phyloP scores from a whole-genome alignment of 2,113 vertebrate species.

The Chloebia gouldiae region DNA sequence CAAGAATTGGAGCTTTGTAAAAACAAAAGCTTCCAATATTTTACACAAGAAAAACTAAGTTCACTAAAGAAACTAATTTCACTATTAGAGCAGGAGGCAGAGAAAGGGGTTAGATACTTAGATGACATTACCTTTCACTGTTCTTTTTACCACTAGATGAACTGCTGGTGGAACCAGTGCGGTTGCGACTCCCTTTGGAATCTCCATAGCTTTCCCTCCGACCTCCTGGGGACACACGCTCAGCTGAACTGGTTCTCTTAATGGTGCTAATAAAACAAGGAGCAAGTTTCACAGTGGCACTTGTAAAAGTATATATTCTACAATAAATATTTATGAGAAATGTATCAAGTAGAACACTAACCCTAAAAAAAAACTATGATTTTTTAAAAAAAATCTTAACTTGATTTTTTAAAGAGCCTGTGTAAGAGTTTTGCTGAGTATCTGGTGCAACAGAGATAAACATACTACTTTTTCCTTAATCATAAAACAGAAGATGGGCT shows the following conservation, averaged over 20 bases:
- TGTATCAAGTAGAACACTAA: neutral
- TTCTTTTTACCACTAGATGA: slow-evolving; percentile 91
- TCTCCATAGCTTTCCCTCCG: slow-evolving; percentile 89
- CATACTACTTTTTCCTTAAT: neutral
- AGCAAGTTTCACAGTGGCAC: neutral
- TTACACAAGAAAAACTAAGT: neutral
- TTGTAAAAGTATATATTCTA: neutral
- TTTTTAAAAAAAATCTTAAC: neutral
- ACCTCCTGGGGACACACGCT: slow-evolving; percentile 85
- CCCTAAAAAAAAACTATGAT: neutral
- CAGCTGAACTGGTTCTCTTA: slow-evolving; percentile 93
- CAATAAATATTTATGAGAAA: neutral
- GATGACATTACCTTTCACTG: slow-evolving; percentile 85
- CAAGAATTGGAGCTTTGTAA: neutral
- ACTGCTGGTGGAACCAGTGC: slow-evolving; percentile 92
- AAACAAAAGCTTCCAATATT: neutral
- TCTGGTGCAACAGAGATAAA: neutral
- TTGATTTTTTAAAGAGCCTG: neutral
- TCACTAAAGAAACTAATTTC: neutral
- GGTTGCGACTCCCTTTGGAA: slow-evolving; percentile 86
- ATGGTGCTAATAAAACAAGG: slow-evolving; percentile 77
- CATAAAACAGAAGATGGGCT: neutral
- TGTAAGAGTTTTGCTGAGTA: neutral
- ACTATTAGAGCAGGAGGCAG: neutral
- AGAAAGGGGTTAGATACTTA: neutral